A percentile compares a stretch with the other conserved stretches of the same genome.
phyloP scores from a whole-genome alignment of 64 coral and sea anemone species.

The Anthopleura sola region DNA sequence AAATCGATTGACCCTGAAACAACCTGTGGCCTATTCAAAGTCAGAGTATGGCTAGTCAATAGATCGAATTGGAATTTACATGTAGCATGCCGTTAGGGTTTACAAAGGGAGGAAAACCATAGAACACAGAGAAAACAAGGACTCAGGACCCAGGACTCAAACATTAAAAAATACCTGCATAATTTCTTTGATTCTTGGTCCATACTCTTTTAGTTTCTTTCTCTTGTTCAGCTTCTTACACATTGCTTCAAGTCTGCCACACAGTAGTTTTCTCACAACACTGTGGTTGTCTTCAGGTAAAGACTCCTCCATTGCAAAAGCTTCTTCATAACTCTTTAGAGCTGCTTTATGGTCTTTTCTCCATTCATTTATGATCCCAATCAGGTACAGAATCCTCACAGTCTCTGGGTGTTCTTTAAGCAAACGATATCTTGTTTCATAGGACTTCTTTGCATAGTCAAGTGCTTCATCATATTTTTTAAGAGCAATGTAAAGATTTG shows the following conservation, averaged over 20 bases:
- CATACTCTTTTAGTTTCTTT: background rate
- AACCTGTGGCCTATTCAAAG: no score
- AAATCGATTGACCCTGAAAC: no score
- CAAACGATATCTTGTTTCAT: conserved; percentile 27
- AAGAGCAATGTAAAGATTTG: conserved; percentile 34
- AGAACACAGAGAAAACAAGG: no score
- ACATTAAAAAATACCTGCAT: background rate
- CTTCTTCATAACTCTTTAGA: conserved; percentile 32
- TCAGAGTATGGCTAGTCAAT: no score
- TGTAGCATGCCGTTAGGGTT: no score
- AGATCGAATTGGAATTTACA: no score
- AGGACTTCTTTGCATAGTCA: conserved; percentile 25
- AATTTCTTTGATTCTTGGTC: background rate
- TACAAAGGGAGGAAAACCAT: no score
- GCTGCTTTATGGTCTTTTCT: conserved; percentile 14
- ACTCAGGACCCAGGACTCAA: no score
- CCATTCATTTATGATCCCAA: conserved; percentile 53
- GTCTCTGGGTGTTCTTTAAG: conserved; percentile 37
- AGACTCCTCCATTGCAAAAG: conserved; percentile 45
- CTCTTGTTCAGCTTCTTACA: background rate
- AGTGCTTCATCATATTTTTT: conserved; percentile 24
- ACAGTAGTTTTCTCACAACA: conserved; percentile 6
- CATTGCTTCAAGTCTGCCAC: conserved; percentile 20
- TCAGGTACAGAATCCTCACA: conserved; percentile 42
- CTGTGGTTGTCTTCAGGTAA: conserved; percentile 51